Conservation (phyloP, 2,888 invertebrate genomes). For the Pharmacophagus antenor region DNA sequence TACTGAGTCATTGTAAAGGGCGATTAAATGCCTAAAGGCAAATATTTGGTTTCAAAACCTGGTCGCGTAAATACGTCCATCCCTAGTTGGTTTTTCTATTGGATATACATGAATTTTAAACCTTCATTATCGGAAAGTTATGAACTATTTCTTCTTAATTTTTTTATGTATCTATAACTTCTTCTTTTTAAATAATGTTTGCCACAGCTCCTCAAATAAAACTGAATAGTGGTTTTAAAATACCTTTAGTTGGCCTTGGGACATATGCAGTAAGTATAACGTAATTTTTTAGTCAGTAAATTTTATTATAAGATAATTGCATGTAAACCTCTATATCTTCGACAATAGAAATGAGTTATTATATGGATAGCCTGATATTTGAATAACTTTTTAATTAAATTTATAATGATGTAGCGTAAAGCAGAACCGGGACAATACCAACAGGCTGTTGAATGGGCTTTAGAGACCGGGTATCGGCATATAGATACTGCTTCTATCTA, state of each 20-base stretch:
- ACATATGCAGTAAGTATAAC: constrained; percentile 76
- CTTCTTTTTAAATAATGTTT: background rate
- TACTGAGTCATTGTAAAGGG: too few species aligned
- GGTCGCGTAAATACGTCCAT: too few species aligned
- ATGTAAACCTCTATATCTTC: background rate
- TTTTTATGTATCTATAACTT: too few species aligned
- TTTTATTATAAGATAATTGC: background rate
- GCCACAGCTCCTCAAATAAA: constrained; percentile 59
- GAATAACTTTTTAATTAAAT: background rate
- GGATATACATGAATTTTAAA: background rate
- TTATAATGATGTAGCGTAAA: constrained; percentile 47
- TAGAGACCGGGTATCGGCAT: constrained; percentile 75
- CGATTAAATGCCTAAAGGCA: too few species aligned
- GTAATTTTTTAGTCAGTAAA: background rate
- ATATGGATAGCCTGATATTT: background rate
- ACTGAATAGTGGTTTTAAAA: constrained; percentile 75
- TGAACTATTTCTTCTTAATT: background rate
- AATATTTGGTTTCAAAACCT: too few species aligned
- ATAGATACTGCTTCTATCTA: constrained; percentile 78
- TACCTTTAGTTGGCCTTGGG: constrained; percentile 85
- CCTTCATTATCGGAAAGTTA: background rate
- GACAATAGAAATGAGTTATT: background rate
- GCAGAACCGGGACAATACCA: constrained; percentile 55
- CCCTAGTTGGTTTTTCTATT: background rate
- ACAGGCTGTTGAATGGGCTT: constrained; percentile 72